These are phyloP conservation scores for Sinhomidia bicolor DNA, from an alignment of 2,888 invertebrate genomes.

Conservation along the genomic window DNA sequence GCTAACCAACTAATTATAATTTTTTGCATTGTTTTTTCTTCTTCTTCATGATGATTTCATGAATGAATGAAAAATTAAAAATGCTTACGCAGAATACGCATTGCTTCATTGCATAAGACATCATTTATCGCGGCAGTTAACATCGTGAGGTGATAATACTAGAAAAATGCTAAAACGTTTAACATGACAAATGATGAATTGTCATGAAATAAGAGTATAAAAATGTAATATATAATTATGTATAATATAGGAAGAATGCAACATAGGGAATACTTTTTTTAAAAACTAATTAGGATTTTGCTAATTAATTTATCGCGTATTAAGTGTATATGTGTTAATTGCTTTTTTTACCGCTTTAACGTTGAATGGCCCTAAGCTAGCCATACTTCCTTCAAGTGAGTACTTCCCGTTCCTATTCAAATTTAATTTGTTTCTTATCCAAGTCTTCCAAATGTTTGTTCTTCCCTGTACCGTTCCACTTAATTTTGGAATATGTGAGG, in stretches of 20 bases:
- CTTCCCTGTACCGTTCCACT: constrained; percentile 74
- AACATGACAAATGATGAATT: constrained; percentile 19
- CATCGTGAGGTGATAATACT: not conserved
- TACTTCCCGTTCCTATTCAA: constrained; percentile 79
- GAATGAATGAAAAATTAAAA: constrained; percentile 11
- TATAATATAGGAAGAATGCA: not conserved
- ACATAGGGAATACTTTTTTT: too few species aligned
- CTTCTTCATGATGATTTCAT: not conserved
- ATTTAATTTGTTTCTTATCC: constrained; percentile 79
- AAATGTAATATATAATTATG: too few species aligned
- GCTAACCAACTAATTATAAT: not conserved
- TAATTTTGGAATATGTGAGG: constrained; percentile 32
- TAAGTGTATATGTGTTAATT: not conserved
- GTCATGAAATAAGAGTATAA: not conserved
- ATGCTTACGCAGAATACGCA: not conserved
- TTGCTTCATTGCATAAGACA: not conserved
- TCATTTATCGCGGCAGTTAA: not conserved
- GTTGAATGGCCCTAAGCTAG: constrained; percentile 77
- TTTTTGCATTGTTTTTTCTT: constrained; percentile 24
- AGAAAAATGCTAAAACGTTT: constrained; percentile 4
- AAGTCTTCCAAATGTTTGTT: constrained; percentile 78
- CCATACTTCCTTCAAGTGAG: constrained; percentile 76
- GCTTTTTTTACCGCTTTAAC: constrained; percentile 76
- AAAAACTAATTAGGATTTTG: not conserved
- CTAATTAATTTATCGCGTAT: not conserved